Evolutionary conservation across 2,113 vertebrate genomes (phyloP).

Genomic region (Lamprotornis superbus): DNA sequence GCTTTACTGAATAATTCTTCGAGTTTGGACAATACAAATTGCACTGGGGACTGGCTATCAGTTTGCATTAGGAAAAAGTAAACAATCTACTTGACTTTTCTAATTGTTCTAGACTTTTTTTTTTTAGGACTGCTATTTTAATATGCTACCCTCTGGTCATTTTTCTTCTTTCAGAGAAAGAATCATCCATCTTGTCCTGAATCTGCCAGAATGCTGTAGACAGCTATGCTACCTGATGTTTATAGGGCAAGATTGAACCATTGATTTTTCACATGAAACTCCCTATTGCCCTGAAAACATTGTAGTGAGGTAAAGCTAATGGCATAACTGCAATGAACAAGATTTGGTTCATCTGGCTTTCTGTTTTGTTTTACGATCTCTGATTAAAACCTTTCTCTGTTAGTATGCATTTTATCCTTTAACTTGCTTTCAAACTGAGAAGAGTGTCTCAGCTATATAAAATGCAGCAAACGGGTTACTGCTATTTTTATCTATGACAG

Average conservation of each 20-base stretch:
- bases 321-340: not conserved
- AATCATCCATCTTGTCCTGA: not conserved
- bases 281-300: not conserved
- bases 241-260: not conserved
- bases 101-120: not conserved
- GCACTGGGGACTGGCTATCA: not conserved
- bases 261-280: constrained; percentile 42
- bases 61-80: not conserved
- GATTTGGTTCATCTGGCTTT: not conserved
- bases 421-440: not conserved
- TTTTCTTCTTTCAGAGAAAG: not conserved
- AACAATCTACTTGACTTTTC: constrained; percentile 10
- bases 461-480: not conserved
- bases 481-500: not conserved
- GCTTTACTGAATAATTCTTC: not conserved
- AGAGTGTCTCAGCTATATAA: not conserved
- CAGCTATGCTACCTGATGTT: not conserved
- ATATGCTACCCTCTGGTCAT: not conserved
- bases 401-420: not conserved
- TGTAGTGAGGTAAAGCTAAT: not conserved
- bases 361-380: not conserved
- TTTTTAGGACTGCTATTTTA: not conserved
- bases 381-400: not conserved
- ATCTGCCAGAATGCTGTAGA: not conserved
- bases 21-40: not conserved